A percentile compares a stretch with the other conserved stretches of the same genome.
phyloP scores from a whole-genome alignment of 1,140 invertebrate genomes.

The Drosophila parvula region DNA sequence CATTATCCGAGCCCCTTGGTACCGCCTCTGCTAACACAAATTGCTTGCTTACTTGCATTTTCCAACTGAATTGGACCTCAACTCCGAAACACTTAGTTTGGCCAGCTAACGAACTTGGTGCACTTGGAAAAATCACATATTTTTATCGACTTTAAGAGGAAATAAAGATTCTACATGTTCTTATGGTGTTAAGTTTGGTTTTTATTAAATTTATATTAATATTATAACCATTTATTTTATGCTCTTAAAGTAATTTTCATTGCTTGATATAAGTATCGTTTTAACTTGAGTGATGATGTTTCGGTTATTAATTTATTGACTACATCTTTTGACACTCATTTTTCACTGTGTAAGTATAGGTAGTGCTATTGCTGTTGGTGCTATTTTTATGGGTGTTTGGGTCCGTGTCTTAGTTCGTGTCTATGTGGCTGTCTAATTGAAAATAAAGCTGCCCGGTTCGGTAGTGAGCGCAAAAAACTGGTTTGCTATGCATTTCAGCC shows the following conservation, averaged over 20 bases:
- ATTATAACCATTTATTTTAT: too few relatives aligned
- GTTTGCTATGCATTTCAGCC: constrained; percentile 56
- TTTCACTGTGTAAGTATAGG: constrained; percentile 15
- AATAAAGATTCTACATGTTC: not conserved
- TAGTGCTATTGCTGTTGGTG: constrained; percentile 13
- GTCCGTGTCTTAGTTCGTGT: constrained; percentile 37
- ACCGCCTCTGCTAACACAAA: constrained; percentile 40
- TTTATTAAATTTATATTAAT: not conserved
- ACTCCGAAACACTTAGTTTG: constrained; percentile 36
- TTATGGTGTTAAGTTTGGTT: too few relatives aligned
- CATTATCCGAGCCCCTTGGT: constrained; percentile 33
- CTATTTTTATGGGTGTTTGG: constrained; percentile 40
- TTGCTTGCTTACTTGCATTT: constrained; percentile 45
- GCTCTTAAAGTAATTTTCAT: not conserved
- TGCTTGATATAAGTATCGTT: accelerated
- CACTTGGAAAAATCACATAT: not conserved
- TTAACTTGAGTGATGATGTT: too few relatives aligned
- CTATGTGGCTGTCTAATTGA: constrained; percentile 54
- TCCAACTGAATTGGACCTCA: constrained; percentile 33
- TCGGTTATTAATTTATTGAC: not conserved
- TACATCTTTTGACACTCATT: not conserved
- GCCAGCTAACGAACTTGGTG: constrained; percentile 18
- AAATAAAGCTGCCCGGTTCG: constrained; percentile 47
- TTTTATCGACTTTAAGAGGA: not conserved
- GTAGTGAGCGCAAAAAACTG: constrained; percentile 50